Evolutionary conservation across 1,140 invertebrate genomes (phyloP).

Genomic region (Aethina tumida): DNA sequence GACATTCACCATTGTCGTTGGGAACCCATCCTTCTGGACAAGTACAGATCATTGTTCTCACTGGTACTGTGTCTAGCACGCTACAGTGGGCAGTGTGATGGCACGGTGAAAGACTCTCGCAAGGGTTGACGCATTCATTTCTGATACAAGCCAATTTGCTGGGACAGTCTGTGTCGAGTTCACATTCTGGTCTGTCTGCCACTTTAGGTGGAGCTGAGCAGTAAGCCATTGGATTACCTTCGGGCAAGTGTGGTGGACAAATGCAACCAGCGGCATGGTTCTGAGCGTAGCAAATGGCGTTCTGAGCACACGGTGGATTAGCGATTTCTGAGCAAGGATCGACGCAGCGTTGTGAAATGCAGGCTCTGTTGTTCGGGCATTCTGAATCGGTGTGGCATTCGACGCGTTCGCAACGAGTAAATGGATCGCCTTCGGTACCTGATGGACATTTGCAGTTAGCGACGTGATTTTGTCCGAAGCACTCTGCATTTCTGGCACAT

Average conservation of each 20-base stretch:
- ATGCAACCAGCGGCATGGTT: conserved; percentile 66
- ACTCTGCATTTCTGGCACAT: conserved; percentile 73
- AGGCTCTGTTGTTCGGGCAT: conserved; percentile 60
- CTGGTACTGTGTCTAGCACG: conserved; percentile 70
- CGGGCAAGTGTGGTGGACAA: conserved; percentile 61
- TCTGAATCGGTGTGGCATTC: conserved; percentile 70
- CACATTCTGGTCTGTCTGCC: conserved; percentile 58
- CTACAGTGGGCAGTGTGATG: conserved; percentile 59
- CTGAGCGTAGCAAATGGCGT: conserved; percentile 66
- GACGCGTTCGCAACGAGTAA: conserved; percentile 62
- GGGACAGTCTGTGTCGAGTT: conserved; percentile 67
- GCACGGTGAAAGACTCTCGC: conserved; percentile 61
- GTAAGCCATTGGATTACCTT: conserved; percentile 68
- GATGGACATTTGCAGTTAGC: conserved; percentile 63
- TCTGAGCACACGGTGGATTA: conserved; percentile 61
- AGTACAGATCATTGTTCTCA: conserved; percentile 74
- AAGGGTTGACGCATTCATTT: conserved; percentile 69
- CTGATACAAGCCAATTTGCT: conserved; percentile 70
- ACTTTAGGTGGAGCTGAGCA: conserved; percentile 49
- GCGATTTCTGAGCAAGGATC: conserved; percentile 58
- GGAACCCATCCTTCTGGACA: conserved; percentile 75
- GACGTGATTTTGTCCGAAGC: conserved; percentile 64
- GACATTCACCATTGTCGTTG: conserved; percentile 64
- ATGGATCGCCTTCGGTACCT: conserved; percentile 65
- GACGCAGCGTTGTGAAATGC: conserved; percentile 58